A percentile compares a stretch with the other conserved stretches of the same genome.
phyloP scores from a whole-genome alignment of 1,140 invertebrate species.

The Ips typographus region DNA sequence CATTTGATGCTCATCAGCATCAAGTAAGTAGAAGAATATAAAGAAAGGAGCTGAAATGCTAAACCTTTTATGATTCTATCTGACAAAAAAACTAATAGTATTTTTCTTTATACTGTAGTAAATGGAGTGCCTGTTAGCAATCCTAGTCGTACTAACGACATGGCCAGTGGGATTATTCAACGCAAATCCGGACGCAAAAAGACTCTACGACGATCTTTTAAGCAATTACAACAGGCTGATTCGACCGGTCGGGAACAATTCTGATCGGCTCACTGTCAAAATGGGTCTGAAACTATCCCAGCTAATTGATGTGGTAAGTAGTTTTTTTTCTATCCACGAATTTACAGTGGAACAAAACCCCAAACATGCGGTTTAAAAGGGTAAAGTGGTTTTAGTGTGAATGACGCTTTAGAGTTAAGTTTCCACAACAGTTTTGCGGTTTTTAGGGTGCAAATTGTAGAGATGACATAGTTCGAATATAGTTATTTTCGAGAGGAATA shows the following conservation, averaged over 20 bases:
- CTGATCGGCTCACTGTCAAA: conserved; percentile 93
- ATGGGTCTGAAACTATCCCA: conserved; percentile 95
- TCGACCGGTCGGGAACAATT: conserved; percentile 94
- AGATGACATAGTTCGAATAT: too few relatives aligned
- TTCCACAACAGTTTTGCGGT: neutral
- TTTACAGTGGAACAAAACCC: neutral
- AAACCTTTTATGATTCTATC: too few relatives aligned
- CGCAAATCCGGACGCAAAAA: conserved; percentile 85
- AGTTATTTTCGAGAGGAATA: too few relatives aligned
- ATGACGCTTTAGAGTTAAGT: too few relatives aligned
- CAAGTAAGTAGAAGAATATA: too few relatives aligned
- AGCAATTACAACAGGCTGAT: conserved; percentile 98
- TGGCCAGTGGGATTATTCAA: conserved; percentile 19
- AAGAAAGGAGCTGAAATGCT: too few relatives aligned
- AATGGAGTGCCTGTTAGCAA: conserved; percentile 46
- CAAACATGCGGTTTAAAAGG: too few relatives aligned
- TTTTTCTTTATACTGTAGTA: conserved; percentile 21
- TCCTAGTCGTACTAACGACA: conserved; percentile 20
- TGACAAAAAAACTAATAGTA: too few relatives aligned
- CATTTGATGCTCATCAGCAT: too few relatives aligned
- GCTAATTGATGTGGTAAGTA: conserved; percentile 97
- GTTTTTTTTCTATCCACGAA: neutral
- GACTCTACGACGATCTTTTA: conserved; percentile 92
- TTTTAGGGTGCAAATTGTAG: too few relatives aligned
- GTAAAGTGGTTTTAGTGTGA: too few relatives aligned